Percentiles rank a stretch among this genome's conserved stretches.
These are phyloP conservation scores for Chrysolina oricalcia DNA, from an alignment of 2,888 invertebrate genomes.

Conservation along the genomic window DNA sequence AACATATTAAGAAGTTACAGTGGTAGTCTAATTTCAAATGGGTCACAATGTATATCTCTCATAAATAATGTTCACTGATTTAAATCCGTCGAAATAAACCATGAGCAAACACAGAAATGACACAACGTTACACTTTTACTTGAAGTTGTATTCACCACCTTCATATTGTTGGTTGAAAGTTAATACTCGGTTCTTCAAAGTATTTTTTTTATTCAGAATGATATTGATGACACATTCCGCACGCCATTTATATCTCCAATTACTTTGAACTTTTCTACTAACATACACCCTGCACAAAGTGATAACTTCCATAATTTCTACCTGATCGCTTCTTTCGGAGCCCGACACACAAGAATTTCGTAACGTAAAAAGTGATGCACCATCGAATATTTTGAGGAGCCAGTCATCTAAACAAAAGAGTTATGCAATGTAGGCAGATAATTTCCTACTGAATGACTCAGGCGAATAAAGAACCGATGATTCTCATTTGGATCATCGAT, in stretches of 20 bases:
- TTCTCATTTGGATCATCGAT: conserved; percentile 12
- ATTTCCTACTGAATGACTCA: conserved; percentile 18
- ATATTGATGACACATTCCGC: conserved; percentile 3
- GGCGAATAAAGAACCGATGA: conserved; percentile 2
- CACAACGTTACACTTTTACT: too few relatives aligned
- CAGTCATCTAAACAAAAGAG: conserved; percentile 24
- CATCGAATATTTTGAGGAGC: conserved; percentile 1
- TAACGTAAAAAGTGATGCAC: conserved; percentile 23
- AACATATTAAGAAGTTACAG: too few relatives aligned
- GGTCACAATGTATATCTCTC: too few relatives aligned
- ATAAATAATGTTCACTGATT: too few relatives aligned
- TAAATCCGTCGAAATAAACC: too few relatives aligned
- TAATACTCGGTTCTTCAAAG: not conserved
- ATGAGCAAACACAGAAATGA: too few relatives aligned
- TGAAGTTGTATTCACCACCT: too few relatives aligned
- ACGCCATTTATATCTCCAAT: not conserved
- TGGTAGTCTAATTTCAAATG: too few relatives aligned
- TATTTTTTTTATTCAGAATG: not conserved
- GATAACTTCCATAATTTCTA: conserved; percentile 15
- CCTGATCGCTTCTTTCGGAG: not conserved
- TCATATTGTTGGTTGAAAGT: not conserved
- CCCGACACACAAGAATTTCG: conserved; percentile 15
- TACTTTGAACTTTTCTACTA: not conserved
- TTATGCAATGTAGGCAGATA: conserved; percentile 21
- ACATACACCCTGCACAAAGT: not conserved